Evolutionary conservation across 2,888 invertebrate species (phyloP).

Genomic region (Tiliacea citrago): DNA sequence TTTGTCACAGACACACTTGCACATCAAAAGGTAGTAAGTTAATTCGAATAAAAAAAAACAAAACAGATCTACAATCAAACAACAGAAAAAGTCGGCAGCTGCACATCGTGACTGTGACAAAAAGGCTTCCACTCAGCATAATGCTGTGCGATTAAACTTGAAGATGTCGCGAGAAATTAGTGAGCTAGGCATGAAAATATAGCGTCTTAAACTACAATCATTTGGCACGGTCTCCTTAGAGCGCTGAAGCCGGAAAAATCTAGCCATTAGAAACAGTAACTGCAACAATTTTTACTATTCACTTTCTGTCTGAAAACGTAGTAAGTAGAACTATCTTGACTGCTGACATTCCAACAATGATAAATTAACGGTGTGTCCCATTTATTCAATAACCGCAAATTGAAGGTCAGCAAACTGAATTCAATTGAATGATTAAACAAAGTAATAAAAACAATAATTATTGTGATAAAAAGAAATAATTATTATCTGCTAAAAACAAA

Average conservation of each 20-base stretch:
- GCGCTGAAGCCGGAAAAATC: constrained; percentile 11
- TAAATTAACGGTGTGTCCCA: background rate
- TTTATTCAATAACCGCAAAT: constrained; percentile 15
- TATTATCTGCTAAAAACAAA: constrained; percentile 29
- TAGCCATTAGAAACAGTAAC: background rate
- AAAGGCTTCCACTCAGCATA: no score
- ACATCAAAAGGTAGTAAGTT: no score
- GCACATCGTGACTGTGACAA: no score
- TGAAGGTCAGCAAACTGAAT: constrained; percentile 32
- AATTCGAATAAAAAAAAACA: no score
- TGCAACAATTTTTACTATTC: constrained; percentile 1
- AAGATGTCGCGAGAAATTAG: constrained; percentile 1
- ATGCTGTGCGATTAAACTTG: no score
- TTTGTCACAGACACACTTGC: no score
- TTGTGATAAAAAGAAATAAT: no score
- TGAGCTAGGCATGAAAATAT: background rate
- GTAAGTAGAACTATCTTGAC: background rate
- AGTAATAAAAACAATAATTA: constrained; percentile 34
- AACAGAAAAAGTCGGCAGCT: no score
- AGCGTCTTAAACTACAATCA: background rate
- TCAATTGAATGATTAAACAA: constrained; percentile 26
- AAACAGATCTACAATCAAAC: no score
- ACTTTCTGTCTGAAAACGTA: constrained; percentile 20
- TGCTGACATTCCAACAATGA: background rate
- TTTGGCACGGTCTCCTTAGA: background rate